Percentiles rank a stretch among this genome's conserved stretches.
Evolutionary conservation across 1,140 invertebrate species (phyloP).

Genomic region (Listronotus bonariensis): DNA sequence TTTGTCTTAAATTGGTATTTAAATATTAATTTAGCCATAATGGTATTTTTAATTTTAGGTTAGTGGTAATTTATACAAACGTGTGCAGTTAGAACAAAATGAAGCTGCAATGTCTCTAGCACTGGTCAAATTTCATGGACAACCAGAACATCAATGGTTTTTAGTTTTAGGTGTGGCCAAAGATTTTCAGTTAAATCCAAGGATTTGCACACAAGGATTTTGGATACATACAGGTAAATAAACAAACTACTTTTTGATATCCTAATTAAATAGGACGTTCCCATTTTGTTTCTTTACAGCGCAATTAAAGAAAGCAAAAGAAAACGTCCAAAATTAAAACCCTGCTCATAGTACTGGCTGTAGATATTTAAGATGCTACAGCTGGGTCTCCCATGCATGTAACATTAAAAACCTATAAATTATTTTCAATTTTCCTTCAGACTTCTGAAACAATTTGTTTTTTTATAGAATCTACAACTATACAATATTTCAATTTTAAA

Average conservation of each 20-base stretch:
- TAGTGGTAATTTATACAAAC: conserved; percentile 76
- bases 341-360: conserved; percentile 14
- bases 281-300: conserved; percentile 9
- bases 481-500: too few species aligned
- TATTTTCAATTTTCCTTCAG: too few species aligned
- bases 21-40: too few species aligned
- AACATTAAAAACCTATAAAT: neutral
- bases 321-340: conserved; percentile 15
- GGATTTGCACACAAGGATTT: conserved; percentile 78
- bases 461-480: too few species aligned
- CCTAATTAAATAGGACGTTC: neutral
- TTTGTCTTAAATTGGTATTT: too few species aligned
- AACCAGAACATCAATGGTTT: conserved; percentile 73
- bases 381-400: conserved; percentile 6
- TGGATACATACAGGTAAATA: conserved; percentile 78
- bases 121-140: conserved; percentile 60
- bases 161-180: conserved; percentile 88
- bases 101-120: conserved; percentile 88
- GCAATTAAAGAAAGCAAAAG: conserved; percentile 6
- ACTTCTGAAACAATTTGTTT: too few species aligned
- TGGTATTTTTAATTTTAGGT: neutral
- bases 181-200: conserved; percentile 87
- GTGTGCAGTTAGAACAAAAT: conserved; percentile 90
- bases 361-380: neutral
- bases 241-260: too few species aligned